These are phyloP conservation scores for Rhincodon typus DNA, from an alignment of 2,797 vertebrate species.

Conservation along the genomic window DNA sequence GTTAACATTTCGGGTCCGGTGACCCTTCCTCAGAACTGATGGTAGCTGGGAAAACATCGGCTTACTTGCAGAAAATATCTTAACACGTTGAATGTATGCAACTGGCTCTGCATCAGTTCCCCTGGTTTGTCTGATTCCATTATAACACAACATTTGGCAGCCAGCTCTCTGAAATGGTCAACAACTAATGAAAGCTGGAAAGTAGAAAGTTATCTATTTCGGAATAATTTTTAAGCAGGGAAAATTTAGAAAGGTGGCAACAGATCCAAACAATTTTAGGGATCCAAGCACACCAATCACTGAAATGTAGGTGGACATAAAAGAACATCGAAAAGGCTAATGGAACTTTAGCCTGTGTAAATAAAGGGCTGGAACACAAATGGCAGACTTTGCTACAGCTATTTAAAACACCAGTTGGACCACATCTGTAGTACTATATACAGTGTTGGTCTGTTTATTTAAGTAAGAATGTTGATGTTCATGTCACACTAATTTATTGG, in stretches of 20 bases:
- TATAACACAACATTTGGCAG: neutral
- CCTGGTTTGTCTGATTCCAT: neutral
- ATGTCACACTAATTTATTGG: neutral
- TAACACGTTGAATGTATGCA: neutral
- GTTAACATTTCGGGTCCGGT: too few species aligned
- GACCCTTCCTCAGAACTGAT: too few species aligned
- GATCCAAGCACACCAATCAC: neutral
- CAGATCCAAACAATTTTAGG: neutral
- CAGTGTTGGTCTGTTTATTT: too few species aligned
- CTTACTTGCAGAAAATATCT: too few species aligned
- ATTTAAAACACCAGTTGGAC: neutral
- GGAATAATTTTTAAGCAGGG: neutral
- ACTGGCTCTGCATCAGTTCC: neutral
- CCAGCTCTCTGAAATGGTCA: neutral
- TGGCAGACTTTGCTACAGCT: neutral
- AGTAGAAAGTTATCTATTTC: neutral
- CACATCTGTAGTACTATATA: neutral
- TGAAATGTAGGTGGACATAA: neutral
- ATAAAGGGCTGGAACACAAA: neutral
- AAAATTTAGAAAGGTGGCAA: neutral
- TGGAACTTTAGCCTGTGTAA: neutral
- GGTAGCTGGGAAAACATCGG: too few species aligned
- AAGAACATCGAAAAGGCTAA: neutral
- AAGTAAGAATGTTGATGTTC: too few species aligned
- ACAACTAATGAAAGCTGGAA: neutral